Evolutionary conservation across 2,113 vertebrate species (phyloP).

Genomic region (Poeciliopsis retropinna): DNA sequence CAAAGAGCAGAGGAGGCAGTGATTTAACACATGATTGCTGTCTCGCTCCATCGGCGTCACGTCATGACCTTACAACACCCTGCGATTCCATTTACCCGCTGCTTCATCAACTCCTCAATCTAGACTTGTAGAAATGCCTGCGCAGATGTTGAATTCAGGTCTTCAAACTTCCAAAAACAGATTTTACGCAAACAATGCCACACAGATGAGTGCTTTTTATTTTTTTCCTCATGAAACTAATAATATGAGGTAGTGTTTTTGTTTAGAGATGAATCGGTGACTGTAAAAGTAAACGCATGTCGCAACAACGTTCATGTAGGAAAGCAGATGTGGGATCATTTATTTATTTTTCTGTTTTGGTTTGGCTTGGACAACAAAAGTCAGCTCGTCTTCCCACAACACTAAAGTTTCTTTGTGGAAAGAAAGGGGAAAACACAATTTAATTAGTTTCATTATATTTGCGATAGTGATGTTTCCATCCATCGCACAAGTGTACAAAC

Average conservation of each 20-base stretch:
- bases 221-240: too few species aligned
- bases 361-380: too few species aligned
- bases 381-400: too few species aligned
- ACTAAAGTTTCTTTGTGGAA: too few species aligned
- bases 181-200: too few species aligned
- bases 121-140: neutral
- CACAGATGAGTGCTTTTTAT: neutral
- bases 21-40: conserved; percentile 68
- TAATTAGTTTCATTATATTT: too few species aligned
- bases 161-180: neutral
- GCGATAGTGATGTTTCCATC: too few species aligned
- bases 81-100: neutral
- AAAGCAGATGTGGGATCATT: too few species aligned
- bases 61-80: conserved; percentile 39
- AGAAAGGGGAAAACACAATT: too few species aligned
- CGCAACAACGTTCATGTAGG: neutral
- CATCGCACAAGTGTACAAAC: too few species aligned
- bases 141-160: neutral
- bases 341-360: too few species aligned
- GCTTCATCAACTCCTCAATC: neutral
- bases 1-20: conserved; percentile 49
- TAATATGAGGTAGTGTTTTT: neutral
- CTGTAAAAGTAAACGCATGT: neutral
- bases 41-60: conserved; percentile 59
- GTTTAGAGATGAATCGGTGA: neutral